Evolutionary conservation across 2,888 invertebrate species (phyloP), one percentile per base, ranked within the genome.

Genomic region (Biston betularia): DNA sequence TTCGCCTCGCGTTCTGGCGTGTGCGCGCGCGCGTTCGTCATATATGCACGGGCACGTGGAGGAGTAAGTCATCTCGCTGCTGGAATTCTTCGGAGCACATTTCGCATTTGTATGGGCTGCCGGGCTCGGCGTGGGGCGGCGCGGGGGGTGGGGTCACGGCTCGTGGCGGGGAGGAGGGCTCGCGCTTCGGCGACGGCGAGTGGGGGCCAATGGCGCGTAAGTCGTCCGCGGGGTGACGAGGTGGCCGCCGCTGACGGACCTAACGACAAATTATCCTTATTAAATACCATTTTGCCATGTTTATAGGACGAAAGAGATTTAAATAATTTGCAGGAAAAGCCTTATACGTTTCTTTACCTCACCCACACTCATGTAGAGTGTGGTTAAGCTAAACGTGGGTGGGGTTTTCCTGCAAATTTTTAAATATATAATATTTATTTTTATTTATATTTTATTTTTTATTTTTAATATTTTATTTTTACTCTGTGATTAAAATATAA

Each of bases 11-110:
- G 1, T 64, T 42, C 7, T 11, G 33, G 38, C 71, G 65, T 24
- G 64, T 40, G 54, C 63, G 63, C 34, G 59, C 62, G 38, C 64
- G 68, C 68, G 74, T 56, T 24, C 79, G 89, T 96, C 96, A 96
- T 89, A 97, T 97, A 86, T 97, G 97, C 83, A 97, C 95, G 63
- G 97, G 97, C 79, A 97, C 97, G 88, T 97, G 97, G 0, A 92
- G 83, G 63, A 96, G 94, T 70, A 97, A 89, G 73, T 97, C 96
- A 58, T 96, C 96, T 58, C 97, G 95, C 71, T 96, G 96, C 10
- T 95, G 92, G 87, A 97, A 97, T 75, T 96, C 95, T 55, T 96
- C 95, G 62, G 96, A 95, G 85, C 97, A 97, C 96, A 97, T 97
- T 86, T 97, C 97, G 83, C 97, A 97, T 75, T 96, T 96, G 88